Evolutionary conservation across 2,113 vertebrate genomes (phyloP).

Genomic region (Setophaga coronata): DNA sequence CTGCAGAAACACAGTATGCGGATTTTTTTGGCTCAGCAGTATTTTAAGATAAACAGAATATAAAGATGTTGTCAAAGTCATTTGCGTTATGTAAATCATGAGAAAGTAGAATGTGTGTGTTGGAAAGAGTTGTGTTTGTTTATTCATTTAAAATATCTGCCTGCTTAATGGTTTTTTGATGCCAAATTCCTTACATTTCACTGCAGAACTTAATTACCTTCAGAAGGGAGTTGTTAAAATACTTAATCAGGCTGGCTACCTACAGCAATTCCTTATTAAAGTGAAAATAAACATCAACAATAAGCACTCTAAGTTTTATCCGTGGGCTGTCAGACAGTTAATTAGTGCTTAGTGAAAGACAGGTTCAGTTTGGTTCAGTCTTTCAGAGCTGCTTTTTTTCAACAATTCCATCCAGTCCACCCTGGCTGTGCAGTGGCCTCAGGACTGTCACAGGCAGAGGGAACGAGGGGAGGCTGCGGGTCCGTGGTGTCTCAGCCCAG

Average conservation of each 20-base stretch:
- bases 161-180: neutral
- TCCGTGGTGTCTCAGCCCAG: neutral
- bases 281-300: conserved; percentile 23
- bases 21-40: conserved; percentile 41
- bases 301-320: neutral
- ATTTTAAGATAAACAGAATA: conserved; percentile 48
- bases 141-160: neutral
- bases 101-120: conserved; percentile 12
- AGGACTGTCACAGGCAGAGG: neutral
- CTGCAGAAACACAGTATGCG: conserved; percentile 48
- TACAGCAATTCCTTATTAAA: neutral
- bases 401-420: neutral
- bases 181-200: neutral
- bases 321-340: conserved; percentile 21
- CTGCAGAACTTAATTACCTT: neutral
- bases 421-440: neutral
- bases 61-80: conserved; percentile 10
- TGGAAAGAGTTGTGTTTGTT: conserved; percentile 19
- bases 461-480: neutral
- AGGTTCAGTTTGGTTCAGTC: neutral
- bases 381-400: neutral
- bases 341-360: conserved; percentile 21
- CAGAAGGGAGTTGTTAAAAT: neutral
- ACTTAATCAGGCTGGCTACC: conserved; percentile 20
- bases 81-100: neutral